Conservation (phyloP, 2,797 vertebrate species). For the Dicrostonyx torquatus region DNA sequence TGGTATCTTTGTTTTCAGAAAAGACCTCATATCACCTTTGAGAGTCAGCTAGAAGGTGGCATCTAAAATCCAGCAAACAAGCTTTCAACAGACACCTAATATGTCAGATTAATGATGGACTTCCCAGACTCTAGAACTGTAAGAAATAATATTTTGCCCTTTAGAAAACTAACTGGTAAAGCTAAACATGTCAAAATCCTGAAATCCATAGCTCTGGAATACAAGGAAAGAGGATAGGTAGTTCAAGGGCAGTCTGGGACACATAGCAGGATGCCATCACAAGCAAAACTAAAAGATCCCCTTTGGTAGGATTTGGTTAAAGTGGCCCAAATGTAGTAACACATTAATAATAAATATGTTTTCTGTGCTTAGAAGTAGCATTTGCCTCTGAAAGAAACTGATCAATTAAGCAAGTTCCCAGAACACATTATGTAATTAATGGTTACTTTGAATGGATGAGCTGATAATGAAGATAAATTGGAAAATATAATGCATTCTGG, state of each 20-base stretch:
- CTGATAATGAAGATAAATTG: not conserved
- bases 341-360: slow-evolving; percentile 27
- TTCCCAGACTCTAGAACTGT: not conserved
- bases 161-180: not conserved
- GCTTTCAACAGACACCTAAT: not conserved
- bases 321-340: not conserved
- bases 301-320: not conserved
- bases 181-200: not conserved
- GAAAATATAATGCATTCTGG: not conserved
- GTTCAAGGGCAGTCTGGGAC: not conserved
- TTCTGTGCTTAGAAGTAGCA: not conserved
- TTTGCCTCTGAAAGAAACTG: not conserved
- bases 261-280: not conserved
- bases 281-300: not conserved
- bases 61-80: not conserved
- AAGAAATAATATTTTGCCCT: not conserved
- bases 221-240: not conserved
- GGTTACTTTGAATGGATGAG: not conserved
- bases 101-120: not conserved
- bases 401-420: not conserved
- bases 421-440: not conserved
- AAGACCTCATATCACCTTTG: not conserved
- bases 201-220: not conserved
- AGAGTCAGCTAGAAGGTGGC: not conserved
- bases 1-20: not conserved